Conservation (phyloP, 2,797 vertebrate genomes). For the Acipenser oxyrinchus region DNA sequence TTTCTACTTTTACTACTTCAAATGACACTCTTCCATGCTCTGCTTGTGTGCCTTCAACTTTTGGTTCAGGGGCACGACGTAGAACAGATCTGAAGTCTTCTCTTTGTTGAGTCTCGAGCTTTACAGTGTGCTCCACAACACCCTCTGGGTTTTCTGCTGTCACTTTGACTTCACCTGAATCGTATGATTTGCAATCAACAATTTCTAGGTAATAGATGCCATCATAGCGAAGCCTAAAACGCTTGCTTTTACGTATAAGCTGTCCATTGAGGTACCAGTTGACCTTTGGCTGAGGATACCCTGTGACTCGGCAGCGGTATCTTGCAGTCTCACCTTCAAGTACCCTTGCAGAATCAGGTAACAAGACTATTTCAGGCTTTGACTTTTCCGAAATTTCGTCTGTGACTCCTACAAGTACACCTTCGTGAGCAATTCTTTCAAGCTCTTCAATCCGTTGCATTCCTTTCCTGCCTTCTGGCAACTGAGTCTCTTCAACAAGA, state of each 20-base stretch:
- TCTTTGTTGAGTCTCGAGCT: conserved; percentile 84
- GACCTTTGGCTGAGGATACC: conserved; percentile 89
- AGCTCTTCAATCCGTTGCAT: conserved; percentile 82
- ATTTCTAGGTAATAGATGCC: conserved; percentile 96
- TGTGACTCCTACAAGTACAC: conserved; percentile 71
- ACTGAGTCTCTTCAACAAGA: conserved; percentile 87
- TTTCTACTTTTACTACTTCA: conserved; percentile 81
- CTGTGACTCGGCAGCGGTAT: conserved; percentile 91
- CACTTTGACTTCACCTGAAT: conserved; percentile 85
- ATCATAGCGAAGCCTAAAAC: conserved; percentile 87
- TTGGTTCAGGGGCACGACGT: conserved; percentile 80
- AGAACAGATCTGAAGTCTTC: conserved; percentile 91
- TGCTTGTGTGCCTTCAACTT: conserved; percentile 52
- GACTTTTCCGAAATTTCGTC: conserved; percentile 82
- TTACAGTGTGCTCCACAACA: conserved; percentile 80
- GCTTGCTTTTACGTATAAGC: conserved; percentile 95
- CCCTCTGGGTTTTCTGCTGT: conserved; percentile 89
- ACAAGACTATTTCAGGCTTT: conserved; percentile 89
- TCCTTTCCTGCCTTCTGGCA: conserved; percentile 86
- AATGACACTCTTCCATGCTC: conserved; percentile 77
- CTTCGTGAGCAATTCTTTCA: conserved; percentile 81
- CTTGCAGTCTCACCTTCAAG: conserved; percentile 85
- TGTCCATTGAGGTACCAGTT: conserved; percentile 98
- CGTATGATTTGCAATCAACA: conserved; percentile 87
- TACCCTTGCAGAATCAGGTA: conserved; percentile 82